Conservation (phyloP, 2,797 vertebrate species). For the Rhinatrema bivittatum region DNA sequence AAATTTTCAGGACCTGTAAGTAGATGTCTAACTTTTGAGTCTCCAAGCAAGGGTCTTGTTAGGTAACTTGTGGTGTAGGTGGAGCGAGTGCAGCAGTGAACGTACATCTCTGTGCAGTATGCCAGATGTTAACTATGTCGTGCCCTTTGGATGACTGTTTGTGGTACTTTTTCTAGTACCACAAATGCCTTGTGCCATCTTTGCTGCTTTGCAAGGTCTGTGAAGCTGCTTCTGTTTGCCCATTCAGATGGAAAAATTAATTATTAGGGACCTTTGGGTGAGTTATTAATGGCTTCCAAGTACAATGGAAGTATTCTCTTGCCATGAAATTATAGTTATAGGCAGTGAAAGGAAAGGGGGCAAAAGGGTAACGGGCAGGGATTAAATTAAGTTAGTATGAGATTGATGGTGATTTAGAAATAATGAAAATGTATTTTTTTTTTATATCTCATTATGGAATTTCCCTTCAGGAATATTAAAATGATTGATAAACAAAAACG, state of each 20-base stretch:
- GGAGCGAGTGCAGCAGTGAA: too few species aligned
- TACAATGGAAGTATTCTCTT: slow-evolving; percentile 19
- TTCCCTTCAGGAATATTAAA: slow-evolving; percentile 18
- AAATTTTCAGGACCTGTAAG: too few species aligned
- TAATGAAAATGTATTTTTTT: neutral
- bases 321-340: neutral
- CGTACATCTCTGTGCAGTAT: too few species aligned
- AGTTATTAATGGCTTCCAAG: slow-evolving; percentile 21
- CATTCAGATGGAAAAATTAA: slow-evolving; percentile 17
- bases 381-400: neutral
- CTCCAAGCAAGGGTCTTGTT: too few species aligned
- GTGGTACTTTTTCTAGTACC: neutral
- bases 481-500: slow-evolving; percentile 29
- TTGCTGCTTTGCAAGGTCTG: neutral
- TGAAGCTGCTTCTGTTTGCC: neutral
- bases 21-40: too few species aligned
- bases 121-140: too few species aligned
- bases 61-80: too few species aligned
- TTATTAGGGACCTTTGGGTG: slow-evolving; percentile 17
- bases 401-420: slow-evolving; percentile 7
- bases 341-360: too few species aligned
- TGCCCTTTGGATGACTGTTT: too few species aligned
- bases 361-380: too few species aligned
- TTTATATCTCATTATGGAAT: slow-evolving; percentile 9
- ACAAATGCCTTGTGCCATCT: neutral